Conservation (phyloP, 2,113 vertebrate genomes). For the Lepus europaeus region DNA sequence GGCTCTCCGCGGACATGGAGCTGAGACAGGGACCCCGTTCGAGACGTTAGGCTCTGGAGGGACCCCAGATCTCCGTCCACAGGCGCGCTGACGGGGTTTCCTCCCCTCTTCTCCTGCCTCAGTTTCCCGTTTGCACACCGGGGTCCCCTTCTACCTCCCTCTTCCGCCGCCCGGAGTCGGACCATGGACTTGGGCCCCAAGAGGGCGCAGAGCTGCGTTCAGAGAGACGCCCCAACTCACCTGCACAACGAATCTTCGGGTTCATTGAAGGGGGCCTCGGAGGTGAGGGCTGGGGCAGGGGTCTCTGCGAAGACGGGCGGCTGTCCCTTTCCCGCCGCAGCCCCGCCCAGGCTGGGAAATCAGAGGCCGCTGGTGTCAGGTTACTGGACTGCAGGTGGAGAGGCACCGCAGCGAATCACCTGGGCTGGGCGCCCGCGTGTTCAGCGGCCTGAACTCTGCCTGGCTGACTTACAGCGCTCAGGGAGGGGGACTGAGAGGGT, state of each 20-base stretch:
- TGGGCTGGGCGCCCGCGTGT: not conserved
- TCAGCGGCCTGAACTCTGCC: not conserved
- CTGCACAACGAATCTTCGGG: not conserved
- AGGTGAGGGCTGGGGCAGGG: not conserved
- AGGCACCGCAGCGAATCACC: not conserved
- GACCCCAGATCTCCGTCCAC: not conserved
- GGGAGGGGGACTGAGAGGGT: not conserved
- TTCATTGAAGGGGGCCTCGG: not conserved
- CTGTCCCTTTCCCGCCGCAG: not conserved
- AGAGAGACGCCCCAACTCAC: not conserved
- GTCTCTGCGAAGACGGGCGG: not conserved
- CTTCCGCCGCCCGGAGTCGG: not conserved
- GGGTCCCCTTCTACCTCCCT: not conserved
- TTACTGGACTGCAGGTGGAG: constrained; percentile 49
- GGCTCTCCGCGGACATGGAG: not conserved
- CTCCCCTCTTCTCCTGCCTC: rapidly evolving
- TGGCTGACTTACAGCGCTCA: not conserved
- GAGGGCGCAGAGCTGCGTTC: not conserved
- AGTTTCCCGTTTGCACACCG: not conserved
- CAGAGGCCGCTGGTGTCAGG: constrained; percentile 60
- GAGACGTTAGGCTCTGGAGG: not conserved
- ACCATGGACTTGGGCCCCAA: not conserved
- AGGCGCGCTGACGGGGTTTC: not conserved
- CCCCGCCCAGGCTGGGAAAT: not conserved
- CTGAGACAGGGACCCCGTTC: not conserved